Percentiles rank a stretch among this genome's conserved stretches.
These are phyloP conservation scores for Piprites chloris DNA, from an alignment of 2,113 vertebrate genomes.

Conservation along the genomic window DNA sequence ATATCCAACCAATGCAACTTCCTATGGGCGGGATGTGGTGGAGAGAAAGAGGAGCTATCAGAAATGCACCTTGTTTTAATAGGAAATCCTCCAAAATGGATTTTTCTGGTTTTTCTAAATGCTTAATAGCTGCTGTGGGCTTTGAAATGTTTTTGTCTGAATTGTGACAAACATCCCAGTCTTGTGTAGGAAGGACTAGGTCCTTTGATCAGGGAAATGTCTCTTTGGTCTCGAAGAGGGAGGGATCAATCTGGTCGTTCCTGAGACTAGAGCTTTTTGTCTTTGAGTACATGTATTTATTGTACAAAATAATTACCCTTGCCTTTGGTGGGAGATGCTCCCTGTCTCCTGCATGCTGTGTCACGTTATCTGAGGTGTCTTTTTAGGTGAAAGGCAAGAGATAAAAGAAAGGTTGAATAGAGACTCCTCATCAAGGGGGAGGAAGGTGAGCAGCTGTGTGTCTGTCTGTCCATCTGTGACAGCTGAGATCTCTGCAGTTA, in stretches of 20 bases:
- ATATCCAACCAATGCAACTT: not conserved
- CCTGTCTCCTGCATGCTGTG: not conserved
- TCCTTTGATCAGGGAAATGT: not conserved
- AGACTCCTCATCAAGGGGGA: not conserved
- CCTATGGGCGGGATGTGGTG: not conserved
- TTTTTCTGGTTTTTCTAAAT: not conserved
- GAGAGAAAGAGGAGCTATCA: not conserved
- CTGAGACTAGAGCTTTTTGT: not conserved
- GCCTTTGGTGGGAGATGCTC: not conserved
- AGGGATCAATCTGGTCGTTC: not conserved
- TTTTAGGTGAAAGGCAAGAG: not conserved
- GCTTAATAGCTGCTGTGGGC: not conserved
- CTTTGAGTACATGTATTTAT: not conserved
- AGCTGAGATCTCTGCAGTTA: not conserved
- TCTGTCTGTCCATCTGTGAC: not conserved
- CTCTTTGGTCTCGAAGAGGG: not conserved
- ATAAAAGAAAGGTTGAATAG: not conserved
- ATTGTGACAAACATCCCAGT: not conserved
- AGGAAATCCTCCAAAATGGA: not conserved
- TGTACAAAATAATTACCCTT: not conserved
- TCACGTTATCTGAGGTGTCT: not conserved
- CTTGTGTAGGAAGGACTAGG: not conserved
- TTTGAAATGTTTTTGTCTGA: slow-evolving; percentile 8
- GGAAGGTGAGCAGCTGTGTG: not conserved
- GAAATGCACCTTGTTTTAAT: not conserved